phyloP scores from a whole-genome alignment of 1,140 invertebrate species.

The Calliopsis andreniformis region DNA sequence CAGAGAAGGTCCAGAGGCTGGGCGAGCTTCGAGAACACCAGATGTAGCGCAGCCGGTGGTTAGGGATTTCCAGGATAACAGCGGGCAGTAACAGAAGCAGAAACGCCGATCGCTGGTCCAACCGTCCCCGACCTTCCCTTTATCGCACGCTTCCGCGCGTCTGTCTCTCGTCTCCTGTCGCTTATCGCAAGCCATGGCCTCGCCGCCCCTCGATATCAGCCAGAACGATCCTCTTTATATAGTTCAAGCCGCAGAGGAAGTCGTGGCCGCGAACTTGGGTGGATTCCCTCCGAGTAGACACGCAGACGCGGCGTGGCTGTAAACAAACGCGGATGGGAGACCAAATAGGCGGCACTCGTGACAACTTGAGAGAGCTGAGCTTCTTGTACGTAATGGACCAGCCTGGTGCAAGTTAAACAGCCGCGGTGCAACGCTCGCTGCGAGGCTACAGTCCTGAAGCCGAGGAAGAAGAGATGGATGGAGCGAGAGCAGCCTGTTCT shows the following conservation, averaged over 20 bases:
- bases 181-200: constrained; percentile 19
- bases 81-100: constrained; percentile 34
- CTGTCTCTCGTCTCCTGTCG: constrained; percentile 18
- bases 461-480: too few species aligned
- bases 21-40: constrained; percentile 53
- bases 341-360: constrained; percentile 51
- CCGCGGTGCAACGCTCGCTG: neutral
- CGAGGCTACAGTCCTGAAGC: too few species aligned
- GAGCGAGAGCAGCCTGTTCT: too few species aligned
- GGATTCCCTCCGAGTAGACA: constrained; percentile 38
- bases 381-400: constrained; percentile 47
- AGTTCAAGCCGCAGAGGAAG: constrained; percentile 54
- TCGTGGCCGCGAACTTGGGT: constrained; percentile 50
- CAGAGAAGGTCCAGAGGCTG: neutral
- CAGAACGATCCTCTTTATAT: constrained; percentile 30
- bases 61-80: constrained; percentile 18
- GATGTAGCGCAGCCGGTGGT: constrained; percentile 69
- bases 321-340: constrained; percentile 59
- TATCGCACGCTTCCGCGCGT: constrained; percentile 7
- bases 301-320: constrained; percentile 33
- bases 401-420: constrained; percentile 57
- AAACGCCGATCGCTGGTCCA: neutral
- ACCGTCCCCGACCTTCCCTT: neutral
- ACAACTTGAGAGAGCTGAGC: constrained; percentile 47
- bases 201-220: neutral